Evolutionary conservation across 2,888 invertebrate genomes (phyloP).

Genomic region (Creontiades dilutus): DNA sequence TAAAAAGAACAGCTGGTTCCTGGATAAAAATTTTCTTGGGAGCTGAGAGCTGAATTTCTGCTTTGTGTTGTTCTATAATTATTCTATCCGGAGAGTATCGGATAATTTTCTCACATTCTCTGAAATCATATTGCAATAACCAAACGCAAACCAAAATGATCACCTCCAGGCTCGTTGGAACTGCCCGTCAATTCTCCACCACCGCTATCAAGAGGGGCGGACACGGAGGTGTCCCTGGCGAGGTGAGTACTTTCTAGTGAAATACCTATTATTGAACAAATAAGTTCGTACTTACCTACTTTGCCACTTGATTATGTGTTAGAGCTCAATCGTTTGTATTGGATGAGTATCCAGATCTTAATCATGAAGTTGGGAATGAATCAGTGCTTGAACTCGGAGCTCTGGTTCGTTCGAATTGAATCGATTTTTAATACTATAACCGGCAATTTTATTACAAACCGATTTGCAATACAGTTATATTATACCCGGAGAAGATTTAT

Average conservation of each 20-base stretch:
- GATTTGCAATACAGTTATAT: no score
- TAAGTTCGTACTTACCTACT: neutral
- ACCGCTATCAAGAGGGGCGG: conserved; percentile 72
- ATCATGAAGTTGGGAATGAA: no score
- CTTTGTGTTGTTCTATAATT: neutral
- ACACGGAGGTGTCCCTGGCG: conserved; percentile 73
- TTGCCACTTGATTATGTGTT: no score
- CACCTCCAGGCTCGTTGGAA: conserved; percentile 65
- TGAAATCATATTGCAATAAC: neutral
- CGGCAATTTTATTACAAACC: no score
- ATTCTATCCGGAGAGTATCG: neutral
- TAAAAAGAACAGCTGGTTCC: neutral
- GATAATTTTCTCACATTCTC: neutral
- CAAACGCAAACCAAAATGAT: conserved; percentile 59
- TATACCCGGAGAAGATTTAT: no score
- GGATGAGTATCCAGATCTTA: no score
- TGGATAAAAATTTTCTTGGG: neutral
- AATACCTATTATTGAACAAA: neutral
- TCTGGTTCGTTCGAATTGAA: no score
- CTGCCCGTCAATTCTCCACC: conserved; percentile 72
- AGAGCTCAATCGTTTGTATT: no score
- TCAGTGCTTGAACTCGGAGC: no score
- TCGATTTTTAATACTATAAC: no score
- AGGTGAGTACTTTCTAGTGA: conserved; percentile 60
- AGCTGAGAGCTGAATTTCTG: neutral